A percentile compares a stretch with the other conserved stretches of the same genome.
Conservation (phyloP, 2,888 invertebrate genomes). For the Cylloceria caligata region DNA sequence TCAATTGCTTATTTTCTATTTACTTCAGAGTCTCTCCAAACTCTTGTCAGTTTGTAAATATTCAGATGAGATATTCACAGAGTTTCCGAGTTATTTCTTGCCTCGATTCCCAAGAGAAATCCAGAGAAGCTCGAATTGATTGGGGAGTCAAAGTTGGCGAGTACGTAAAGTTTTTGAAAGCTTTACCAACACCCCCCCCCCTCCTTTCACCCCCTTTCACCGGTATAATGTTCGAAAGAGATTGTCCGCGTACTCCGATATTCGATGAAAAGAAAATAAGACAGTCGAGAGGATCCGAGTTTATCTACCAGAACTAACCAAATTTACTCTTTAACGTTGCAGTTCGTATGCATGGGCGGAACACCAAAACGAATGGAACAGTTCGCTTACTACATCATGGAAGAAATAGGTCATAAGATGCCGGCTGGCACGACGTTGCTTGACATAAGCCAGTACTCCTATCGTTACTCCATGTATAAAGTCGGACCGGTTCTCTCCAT, state of each 20-base stretch:
- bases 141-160: slow-evolving; percentile 20
- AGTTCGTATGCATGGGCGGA: slow-evolving; percentile 99
- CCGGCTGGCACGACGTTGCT: slow-evolving; percentile 94
- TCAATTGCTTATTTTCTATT: too few relatives aligned
- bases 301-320: slow-evolving; percentile 31
- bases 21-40: too few relatives aligned
- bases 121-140: slow-evolving; percentile 10
- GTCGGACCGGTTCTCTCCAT: slow-evolving; percentile 94
- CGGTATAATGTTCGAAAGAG: slow-evolving; percentile 5
- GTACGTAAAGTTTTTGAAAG: background rate
- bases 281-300: background rate
- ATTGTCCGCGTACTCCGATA: background rate
- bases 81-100: slow-evolving; percentile 14
- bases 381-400: slow-evolving; percentile 96
- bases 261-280: slow-evolving; percentile 3
- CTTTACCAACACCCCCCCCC: too few relatives aligned
- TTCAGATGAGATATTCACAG: background rate
- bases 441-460: slow-evolving; percentile 96
- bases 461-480: slow-evolving; percentile 98
- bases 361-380: slow-evolving; percentile 97
- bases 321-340: slow-evolving; percentile 68
- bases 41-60: slow-evolving; percentile 10
- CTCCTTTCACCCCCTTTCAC: too few relatives aligned
- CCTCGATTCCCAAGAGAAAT: background rate
- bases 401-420: slow-evolving; percentile 94